Base-by-base conservation (phyloP, 1,140 invertebrate genomes). In the Cydia amplana region DNA sequence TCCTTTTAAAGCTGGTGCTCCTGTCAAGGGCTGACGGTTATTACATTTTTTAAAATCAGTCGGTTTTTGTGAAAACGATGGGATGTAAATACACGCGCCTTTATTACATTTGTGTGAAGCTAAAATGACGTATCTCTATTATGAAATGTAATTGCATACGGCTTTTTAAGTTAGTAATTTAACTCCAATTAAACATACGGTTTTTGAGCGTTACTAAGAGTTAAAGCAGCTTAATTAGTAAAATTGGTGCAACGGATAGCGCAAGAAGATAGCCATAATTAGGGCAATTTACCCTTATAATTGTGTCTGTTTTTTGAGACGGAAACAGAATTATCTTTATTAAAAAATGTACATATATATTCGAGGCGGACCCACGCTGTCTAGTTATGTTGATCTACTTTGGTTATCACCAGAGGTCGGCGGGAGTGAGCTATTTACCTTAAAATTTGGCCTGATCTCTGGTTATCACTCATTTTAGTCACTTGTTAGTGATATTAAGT, bases 281-380 rank as follows among this genome's bases (percentile, higher is more conserved):
- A 73, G 14, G 18, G 12, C 18, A 73, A 73, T 73, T 51, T 23
- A 51, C 18, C 43, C 16, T 3, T 43, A 28, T 63, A 63, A 63
- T 60, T 74, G 55, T 51, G 49, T 63, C 73, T 63, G 20, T 12
- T 74, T 51, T 84, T 78, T 74, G 74, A 28, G 77, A 78, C 84
- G 86, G 87, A 88, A 90, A 86, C 84, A 82, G 83, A 32, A 86
- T 86, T 79, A 85, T 83, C 77, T 75, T 88, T 87, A 88, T 88
- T 87, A 87, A 85, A 87, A 85, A 60, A 23, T 60, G 55, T n/a
- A 23, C 55, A 60, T 60, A 18, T 23, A 12, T 60, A 18, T 23
- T 3, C 20, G 20, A 23, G 20, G 7, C 55, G 55, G 55, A 60
- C n/a, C 18, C 51, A 23, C 7, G 18, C 20, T 60, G 49, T 51